Base-by-base conservation (phyloP, 2,888 invertebrate genomes). In the Artemia sp. region DNA sequence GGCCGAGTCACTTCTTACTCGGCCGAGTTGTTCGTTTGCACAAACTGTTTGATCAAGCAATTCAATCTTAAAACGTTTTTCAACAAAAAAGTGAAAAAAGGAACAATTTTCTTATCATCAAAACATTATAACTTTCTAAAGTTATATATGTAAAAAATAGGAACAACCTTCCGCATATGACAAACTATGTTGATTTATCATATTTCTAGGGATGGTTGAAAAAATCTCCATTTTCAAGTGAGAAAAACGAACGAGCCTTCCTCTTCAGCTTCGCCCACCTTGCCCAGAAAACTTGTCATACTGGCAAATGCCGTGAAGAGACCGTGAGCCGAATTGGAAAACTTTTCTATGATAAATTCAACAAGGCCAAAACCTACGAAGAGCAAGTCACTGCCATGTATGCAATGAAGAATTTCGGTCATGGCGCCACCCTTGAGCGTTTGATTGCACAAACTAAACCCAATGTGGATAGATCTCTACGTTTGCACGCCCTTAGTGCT, bases 241-340 rank as follows among this genome's bases (percentile, higher is more conserved):
- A 38, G 38, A 8, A 58, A 24, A 58, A 58, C 11, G 64, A 58
- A 24, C 64, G 69, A 12, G 69, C 71, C 12, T 53, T 69, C 51
- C 66, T 58, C 52, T 67, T 71, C 51, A 64, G 66, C 52, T 69
- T 71, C 51, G 71, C 69, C 53, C 71, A 71, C 53, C 51, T 71
- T 51, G 50, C 69, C 69, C 67, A 69, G 24, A 67, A 67, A 58
- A 67, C 69, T 53, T 71, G 71, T 69, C 14, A 14, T 12, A 8
- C 68, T 51, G 67, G 53, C 51, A 71, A 70, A 64, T 71, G 71
- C 71, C 66, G 67, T 14, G 66, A 52, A n/a, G 69, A 69, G 14
- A 67, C 69, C 19, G 52, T 69, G 50, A 69, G 58, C 69, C 69
- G 69, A 52, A 69, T 69, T 69, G 53, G 70, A 24, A 70, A 68